These are phyloP conservation scores for Ametastegia equiseti DNA, from an alignment of 2,888 invertebrate genomes.

Conservation along the genomic window DNA sequence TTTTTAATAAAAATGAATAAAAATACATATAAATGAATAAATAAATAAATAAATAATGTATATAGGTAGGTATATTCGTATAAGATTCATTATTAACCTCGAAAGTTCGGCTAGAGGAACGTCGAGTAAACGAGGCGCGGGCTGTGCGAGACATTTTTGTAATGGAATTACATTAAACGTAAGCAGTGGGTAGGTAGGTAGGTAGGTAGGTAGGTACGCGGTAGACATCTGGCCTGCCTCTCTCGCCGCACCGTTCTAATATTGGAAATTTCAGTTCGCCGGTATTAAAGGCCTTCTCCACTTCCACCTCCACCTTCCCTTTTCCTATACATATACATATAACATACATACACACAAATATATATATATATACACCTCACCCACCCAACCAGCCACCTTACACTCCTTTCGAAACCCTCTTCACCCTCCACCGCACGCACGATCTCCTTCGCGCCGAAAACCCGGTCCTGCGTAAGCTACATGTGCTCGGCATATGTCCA, in stretches of 20 bases:
- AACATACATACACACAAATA: constrained; percentile 8
- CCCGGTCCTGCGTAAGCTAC: constrained; percentile 61
- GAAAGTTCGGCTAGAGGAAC: neutral
- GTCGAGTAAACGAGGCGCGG: constrained; percentile 53
- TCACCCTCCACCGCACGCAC: constrained; percentile 42
- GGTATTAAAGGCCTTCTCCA: constrained; percentile 54
- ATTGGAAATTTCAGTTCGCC: constrained; percentile 73
- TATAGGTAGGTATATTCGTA: neutral
- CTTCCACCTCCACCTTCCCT: neutral
- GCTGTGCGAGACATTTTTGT: constrained; percentile 75
- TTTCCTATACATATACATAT: constrained; percentile 24
- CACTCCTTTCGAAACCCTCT: constrained; percentile 51
- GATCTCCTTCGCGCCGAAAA: constrained; percentile 46
- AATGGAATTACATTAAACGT: constrained; percentile 73
- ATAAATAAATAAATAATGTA: neutral
- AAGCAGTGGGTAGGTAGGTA: constrained; percentile 58
- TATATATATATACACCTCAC: too few relatives aligned
- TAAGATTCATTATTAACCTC: constrained; percentile 17
- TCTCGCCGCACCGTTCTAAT: constrained; percentile 73
- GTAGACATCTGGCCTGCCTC: constrained; percentile 72
- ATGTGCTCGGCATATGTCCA: constrained; percentile 75
- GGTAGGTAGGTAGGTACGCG: constrained; percentile 55
- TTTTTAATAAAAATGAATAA: too few relatives aligned
- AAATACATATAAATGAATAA: neutral
- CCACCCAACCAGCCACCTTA: constrained; percentile 51